Evolutionary conservation across 2,888 invertebrate genomes (phyloP).

Genomic region (Calephelis perditalis): DNA sequence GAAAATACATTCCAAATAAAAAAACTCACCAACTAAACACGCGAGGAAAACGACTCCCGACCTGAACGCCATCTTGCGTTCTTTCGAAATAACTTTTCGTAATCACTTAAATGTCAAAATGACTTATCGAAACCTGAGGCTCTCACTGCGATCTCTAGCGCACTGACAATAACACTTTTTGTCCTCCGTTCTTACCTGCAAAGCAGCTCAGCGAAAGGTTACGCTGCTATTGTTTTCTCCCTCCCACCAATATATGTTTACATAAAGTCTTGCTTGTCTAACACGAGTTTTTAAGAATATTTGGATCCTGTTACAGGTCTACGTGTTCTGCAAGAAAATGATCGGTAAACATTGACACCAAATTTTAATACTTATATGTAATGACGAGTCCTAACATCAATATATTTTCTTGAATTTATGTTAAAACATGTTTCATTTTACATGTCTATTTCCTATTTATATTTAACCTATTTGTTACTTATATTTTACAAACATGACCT

Average conservation of each 20-base stretch:
- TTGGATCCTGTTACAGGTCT: slow-evolving; percentile 68
- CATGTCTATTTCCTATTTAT: too few species aligned
- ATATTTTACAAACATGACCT: too few species aligned
- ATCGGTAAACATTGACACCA: slow-evolving; percentile 24
- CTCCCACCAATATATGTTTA: slow-evolving; percentile 34
- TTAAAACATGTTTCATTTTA: too few species aligned
- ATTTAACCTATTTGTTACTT: too few species aligned
- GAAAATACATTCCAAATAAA: slow-evolving; percentile 21
- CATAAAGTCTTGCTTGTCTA: slow-evolving; percentile 42
- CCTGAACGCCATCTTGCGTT: slow-evolving; percentile 62
- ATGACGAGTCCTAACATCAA: too few species aligned
- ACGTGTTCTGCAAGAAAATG: slow-evolving; percentile 66
- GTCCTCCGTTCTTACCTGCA: slow-evolving; percentile 63
- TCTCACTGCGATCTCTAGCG: slow-evolving; percentile 60
- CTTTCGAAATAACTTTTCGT: slow-evolving; percentile 45
- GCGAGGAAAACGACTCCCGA: slow-evolving; percentile 53
- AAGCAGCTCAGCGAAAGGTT: slow-evolving; percentile 66
- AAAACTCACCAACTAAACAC: slow-evolving; percentile 61
- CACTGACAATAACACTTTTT: slow-evolving; percentile 70
- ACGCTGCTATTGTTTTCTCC: slow-evolving; percentile 46
- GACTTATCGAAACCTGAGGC: slow-evolving; percentile 58
- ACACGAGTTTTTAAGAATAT: slow-evolving; percentile 38
- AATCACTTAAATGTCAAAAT: slow-evolving; percentile 56
- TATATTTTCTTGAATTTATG: too few species aligned
- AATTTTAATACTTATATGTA: background rate